phyloP scores from a whole-genome alignment of 2,888 invertebrate species.

The Philopedon plagiatum region DNA sequence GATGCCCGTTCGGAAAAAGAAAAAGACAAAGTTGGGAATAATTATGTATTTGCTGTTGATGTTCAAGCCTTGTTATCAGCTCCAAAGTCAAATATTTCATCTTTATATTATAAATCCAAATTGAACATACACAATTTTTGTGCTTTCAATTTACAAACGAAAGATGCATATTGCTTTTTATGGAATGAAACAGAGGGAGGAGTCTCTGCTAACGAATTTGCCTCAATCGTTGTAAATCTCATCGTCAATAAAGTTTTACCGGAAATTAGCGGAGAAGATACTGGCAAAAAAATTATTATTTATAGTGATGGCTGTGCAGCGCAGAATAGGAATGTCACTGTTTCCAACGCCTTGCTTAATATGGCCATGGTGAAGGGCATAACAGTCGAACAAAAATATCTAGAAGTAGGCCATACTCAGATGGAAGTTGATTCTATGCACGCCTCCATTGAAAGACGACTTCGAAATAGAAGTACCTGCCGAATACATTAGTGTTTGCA shows the following conservation, averaged over 20 bases:
- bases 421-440: too few species aligned
- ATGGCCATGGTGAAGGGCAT: too few species aligned
- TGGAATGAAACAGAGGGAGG: slow-evolving; percentile 1
- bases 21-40: background rate
- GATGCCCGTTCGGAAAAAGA: slow-evolving; percentile 11
- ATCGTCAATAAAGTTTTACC: slow-evolving; percentile 1
- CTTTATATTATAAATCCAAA: slow-evolving; percentile 13
- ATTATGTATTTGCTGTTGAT: slow-evolving; percentile 14
- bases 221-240: background rate
- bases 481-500: too few species aligned
- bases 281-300: background rate
- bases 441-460: too few species aligned
- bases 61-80: slow-evolving; percentile 12
- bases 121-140: slow-evolving; percentile 11
- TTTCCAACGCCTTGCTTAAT: too few species aligned
- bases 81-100: slow-evolving; percentile 10
- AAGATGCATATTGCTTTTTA: slow-evolving; percentile 1
- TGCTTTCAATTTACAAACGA: slow-evolving; percentile 13
- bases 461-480: too few species aligned
- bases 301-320: slow-evolving; percentile 1
- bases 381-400: too few species aligned
- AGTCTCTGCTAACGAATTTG: slow-evolving; percentile 7
- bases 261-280: background rate
- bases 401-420: too few species aligned
- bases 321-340: too few species aligned